Percentiles rank a stretch among this genome's conserved stretches.
These are phyloP conservation scores for Acanthaster planci DNA, from an alignment of 35 echinoderm and acorn worm species.

Conservation along the genomic window DNA sequence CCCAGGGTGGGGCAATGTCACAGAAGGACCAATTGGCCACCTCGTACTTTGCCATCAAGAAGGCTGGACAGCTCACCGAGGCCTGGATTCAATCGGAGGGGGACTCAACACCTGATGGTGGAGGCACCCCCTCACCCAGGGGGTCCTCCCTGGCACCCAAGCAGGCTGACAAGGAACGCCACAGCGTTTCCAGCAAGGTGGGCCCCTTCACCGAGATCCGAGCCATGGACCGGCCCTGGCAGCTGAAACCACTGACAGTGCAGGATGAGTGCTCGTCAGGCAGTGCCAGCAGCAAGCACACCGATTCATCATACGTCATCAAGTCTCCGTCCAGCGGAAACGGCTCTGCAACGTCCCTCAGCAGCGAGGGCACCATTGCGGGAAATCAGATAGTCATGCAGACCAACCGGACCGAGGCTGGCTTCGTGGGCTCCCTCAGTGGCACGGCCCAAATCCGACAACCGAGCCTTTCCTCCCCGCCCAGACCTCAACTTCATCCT, in stretches of 20 bases:
- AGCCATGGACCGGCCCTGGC: conserved; percentile 5
- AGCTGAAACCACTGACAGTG: not conserved
- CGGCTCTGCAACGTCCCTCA: not conserved
- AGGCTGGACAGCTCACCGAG: not conserved
- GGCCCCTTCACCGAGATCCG: conserved; percentile 3
- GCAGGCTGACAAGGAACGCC: not conserved
- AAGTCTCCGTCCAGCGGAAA: not conserved
- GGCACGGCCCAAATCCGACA: not conserved
- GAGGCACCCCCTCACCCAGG: not conserved
- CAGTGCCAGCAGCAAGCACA: not conserved
- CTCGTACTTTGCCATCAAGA: not conserved
- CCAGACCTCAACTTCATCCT: not conserved
- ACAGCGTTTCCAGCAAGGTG: conserved; percentile 6
- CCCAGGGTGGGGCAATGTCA: not conserved
- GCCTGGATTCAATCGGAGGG: not conserved
- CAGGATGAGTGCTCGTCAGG: not conserved
- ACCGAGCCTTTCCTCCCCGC: not conserved
- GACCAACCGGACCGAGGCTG: not conserved
- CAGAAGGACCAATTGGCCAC: not conserved
- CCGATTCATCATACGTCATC: not conserved
- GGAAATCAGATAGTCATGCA: conserved; percentile 7
- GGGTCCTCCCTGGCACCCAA: not conserved
- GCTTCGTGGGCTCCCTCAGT: not conserved
- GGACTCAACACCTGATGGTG: not conserved
- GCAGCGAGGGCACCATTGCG: not conserved